Conservation (phyloP, 2,113 vertebrate species). For the Dolichallabes microphthalmus region DNA sequence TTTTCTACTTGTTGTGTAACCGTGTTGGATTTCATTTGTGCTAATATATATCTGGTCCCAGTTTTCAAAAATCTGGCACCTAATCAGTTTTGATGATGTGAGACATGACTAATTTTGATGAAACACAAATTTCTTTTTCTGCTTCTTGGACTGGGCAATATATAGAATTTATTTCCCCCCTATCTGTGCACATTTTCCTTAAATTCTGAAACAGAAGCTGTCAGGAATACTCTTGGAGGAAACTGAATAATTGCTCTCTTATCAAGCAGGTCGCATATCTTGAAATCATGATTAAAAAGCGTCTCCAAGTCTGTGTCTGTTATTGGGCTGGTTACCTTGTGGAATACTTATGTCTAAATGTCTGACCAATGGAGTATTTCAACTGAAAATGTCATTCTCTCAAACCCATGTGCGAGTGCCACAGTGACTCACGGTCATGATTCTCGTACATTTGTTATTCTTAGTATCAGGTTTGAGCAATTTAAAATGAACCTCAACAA, state of each 20-base stretch:
- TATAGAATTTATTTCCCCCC: neutral
- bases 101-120: neutral
- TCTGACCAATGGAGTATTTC: neutral
- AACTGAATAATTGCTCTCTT: neutral
- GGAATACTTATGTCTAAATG: too few relatives aligned
- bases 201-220: neutral
- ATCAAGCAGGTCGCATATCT: neutral
- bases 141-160: neutral
- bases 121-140: neutral
- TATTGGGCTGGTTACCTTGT: neutral
- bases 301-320: neutral
- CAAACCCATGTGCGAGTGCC: neutral
- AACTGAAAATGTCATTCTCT: neutral
- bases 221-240: neutral
- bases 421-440: neutral
- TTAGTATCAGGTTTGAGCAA: too few relatives aligned
- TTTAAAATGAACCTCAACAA: neutral
- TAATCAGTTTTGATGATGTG: neutral
- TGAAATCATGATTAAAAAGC: neutral
- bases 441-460: neutral
- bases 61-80: neutral
- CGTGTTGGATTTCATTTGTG: neutral
- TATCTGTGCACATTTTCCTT: neutral
- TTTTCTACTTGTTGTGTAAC: neutral
- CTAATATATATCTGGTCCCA: neutral